Conservation (phyloP, 2,888 invertebrate species). For the Chaitophorus viminalis region DNA sequence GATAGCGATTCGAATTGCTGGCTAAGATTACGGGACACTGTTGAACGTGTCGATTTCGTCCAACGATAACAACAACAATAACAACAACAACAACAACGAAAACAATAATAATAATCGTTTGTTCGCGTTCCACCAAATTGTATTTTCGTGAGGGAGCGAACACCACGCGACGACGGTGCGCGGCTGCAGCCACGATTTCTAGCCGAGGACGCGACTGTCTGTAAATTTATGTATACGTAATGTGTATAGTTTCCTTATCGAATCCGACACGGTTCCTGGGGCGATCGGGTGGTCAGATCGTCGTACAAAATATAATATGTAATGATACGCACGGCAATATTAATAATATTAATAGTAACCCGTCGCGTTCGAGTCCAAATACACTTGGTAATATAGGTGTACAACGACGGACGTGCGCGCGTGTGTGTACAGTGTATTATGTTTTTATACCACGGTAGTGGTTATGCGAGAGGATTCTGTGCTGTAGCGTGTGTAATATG, state of each 20-base stretch:
- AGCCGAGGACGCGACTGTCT: too few relatives aligned
- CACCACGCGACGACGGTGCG: neutral
- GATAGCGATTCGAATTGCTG: neutral
- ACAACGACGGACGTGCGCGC: too few relatives aligned
- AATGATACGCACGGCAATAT: neutral
- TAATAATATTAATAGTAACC: neutral
- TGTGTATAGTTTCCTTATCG: neutral
- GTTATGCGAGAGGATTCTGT: neutral
- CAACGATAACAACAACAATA: neutral
- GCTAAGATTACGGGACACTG: neutral
- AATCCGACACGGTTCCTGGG: neutral
- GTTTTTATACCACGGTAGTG: neutral
- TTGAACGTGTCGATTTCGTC: too few relatives aligned
- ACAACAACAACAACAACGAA: too few relatives aligned
- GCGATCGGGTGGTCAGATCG: conserved; percentile 8
- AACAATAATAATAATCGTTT: neutral
- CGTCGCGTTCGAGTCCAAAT: neutral
- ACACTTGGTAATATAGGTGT: too few relatives aligned
- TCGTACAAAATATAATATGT: neutral
- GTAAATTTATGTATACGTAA: too few relatives aligned
- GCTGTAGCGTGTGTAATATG: neutral
- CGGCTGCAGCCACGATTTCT: neutral
- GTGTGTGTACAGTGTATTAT: neutral
- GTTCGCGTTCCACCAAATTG: neutral
- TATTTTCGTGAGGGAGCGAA: too few relatives aligned